Base-by-base conservation (phyloP, 2,113 vertebrate genomes). In the Siniperca chuatsi region DNA sequence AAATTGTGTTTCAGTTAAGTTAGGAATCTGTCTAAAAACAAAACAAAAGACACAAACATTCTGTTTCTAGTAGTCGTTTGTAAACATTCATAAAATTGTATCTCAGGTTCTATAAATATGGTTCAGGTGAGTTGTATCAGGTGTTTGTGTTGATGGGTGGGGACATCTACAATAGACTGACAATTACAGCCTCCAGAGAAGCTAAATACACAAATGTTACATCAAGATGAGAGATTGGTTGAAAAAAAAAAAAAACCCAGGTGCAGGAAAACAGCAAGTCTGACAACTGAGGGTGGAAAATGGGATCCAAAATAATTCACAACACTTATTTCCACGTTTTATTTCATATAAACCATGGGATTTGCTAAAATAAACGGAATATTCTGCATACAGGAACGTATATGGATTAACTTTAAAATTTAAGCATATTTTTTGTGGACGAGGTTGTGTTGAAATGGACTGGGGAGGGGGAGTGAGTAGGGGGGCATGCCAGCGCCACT, bases 61-160 rank as follows among this genome's bases (percentile, higher is more conserved):
- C 64, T 48, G n/a, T 78, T 85, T 86, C 79, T 87, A 92, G 86
- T 93, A 90, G 82, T 94, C 89, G 74, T 89, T 85, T 91, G 89
- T 91, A 91, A 93, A 92, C 90, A 87, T 89, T 88, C 72, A 85
- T 87, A 81, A 89, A 82, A 89, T 73, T 81, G 20, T 57, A 85
- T 76, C n/a, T 74, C 33, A 4, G 67, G 69, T 52, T 73, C 33
- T 88, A 65, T 81, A 87, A 90, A 86, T 84, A 79, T 72, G 33
- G 54, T 84, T 81, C 29, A 76, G 42, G 16, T 87, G 62, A 88
- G 75, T 52, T 76, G 62, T 68, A 87, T 74, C 70, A 73, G 71
- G 52, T 70, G 69, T 64, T 12, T 35, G 20, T 68, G 54, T 79
- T 20, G n/a, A 75, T 66, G 73, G 37, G 42, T 29, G 57, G 12